Evolutionary conservation across 2,888 invertebrate species (phyloP), one percentile per base, ranked within the genome.

Genomic region (Tyria jacobaeae): DNA sequence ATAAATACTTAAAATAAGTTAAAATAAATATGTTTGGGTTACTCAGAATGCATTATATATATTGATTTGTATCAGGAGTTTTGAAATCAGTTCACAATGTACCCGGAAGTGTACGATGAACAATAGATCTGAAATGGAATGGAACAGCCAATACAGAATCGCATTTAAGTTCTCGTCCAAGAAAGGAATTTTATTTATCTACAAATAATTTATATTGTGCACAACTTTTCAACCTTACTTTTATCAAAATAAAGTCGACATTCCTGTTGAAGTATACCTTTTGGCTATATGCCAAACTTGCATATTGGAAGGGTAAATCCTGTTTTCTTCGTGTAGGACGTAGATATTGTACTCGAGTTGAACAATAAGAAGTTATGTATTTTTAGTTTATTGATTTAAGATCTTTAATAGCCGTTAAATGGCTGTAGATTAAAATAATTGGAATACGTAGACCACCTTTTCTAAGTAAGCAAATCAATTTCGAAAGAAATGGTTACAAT

Each of bases 71-170:
- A 47, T n/a, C n/a, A 31, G n/a, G 34, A 52, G 15, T 35, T 35
- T 56, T 34, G 15, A 35, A 47, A 48, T 31, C 12, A 48, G 47
- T 10, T 7, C 25, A 44, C 10, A 34, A 34, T 31, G 27, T 14
- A 21, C 21, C 31, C n/a, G 35, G 35, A 47, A 48, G 15, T 31
- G 21, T 27, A 21, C 41, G 55, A 62, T 63, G 57, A 52, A 58
- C 60, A 53, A 64, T 63, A 60, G 60, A 48, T 50, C 34, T 35
- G 44, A 64, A 71, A 75, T 73, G 65, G 66, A 67, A 68, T 55
- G 50, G 60, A 58, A 70, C 66, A 69, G 44, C 62, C 75, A 75
- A 69, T 70, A 63, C 66, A 37, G 66, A 75, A 75, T 71, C 73
- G 62, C 69, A 75, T 75, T 75, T 62, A 73, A 75, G 67, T 75